These are phyloP conservation scores for Drosophila peninsularis DNA, from an alignment of 2,888 invertebrate species.

Conservation along the genomic window DNA sequence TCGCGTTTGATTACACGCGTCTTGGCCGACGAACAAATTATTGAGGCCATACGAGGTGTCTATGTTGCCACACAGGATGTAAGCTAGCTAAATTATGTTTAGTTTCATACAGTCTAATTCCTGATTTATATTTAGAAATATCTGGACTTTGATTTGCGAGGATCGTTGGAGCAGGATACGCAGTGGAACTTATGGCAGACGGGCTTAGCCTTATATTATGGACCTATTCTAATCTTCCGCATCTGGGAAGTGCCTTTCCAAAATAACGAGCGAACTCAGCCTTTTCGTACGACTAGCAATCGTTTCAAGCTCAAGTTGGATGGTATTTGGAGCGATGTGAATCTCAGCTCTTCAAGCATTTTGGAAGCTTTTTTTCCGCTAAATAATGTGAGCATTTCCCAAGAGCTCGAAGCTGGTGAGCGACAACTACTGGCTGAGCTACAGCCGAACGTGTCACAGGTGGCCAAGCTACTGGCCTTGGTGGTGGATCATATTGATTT, in stretches of 20 bases:
- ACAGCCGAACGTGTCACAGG: constrained; percentile 91
- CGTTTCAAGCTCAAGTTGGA: constrained; percentile 92
- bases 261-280: constrained; percentile 85
- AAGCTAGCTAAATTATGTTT: constrained; percentile 61
- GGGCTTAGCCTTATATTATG: constrained; percentile 94
- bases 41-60: constrained; percentile 90
- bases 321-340: constrained; percentile 93
- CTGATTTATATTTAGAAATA: constrained; percentile 61
- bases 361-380: constrained; percentile 94
- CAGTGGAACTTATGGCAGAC: constrained; percentile 98
- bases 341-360: constrained; percentile 91
- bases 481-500: constrained; percentile 98
- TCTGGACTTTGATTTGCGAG: constrained; percentile 81
- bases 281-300: constrained; percentile 85
- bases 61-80: constrained; percentile 90
- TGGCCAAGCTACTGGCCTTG: constrained; percentile 93
- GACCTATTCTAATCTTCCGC: constrained; percentile 91
- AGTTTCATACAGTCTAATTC: not conserved
- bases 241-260: constrained; percentile 91
- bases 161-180: constrained; percentile 84
- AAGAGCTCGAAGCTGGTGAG: constrained; percentile 86
- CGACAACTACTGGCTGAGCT: constrained; percentile 79
- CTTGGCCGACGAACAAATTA: constrained; percentile 93
- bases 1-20: constrained; percentile 96
- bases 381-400: constrained; percentile 84